These are phyloP conservation scores for Piaya cayana DNA, from an alignment of 2,113 vertebrate species.

Conservation along the genomic window DNA sequence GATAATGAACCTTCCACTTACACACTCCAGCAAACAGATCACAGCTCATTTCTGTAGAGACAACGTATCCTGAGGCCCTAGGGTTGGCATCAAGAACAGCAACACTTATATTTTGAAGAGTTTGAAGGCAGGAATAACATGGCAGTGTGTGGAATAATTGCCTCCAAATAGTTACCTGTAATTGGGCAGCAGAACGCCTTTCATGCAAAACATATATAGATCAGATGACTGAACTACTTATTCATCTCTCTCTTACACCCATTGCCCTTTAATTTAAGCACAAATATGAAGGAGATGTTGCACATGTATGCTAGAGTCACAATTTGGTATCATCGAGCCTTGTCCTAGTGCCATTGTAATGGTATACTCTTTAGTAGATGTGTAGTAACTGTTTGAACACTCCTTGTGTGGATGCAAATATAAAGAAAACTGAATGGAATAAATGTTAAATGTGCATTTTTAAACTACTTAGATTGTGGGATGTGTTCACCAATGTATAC, in stretches of 20 bases:
- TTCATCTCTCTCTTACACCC: background rate
- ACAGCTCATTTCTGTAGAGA: background rate
- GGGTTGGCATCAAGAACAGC: background rate
- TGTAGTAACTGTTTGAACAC: background rate
- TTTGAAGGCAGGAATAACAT: background rate
- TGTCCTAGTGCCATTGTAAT: background rate
- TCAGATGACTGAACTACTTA: background rate
- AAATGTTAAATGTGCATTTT: background rate
- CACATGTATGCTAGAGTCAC: background rate
- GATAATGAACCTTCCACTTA: background rate
- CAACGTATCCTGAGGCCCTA: background rate
- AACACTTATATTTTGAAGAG: background rate
- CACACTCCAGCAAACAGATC: background rate
- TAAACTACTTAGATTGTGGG: background rate
- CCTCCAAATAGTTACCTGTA: background rate
- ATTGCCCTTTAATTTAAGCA: background rate
- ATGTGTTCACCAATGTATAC: background rate
- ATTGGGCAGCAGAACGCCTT: background rate
- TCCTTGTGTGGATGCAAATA: background rate
- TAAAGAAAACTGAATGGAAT: background rate
- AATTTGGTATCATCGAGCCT: background rate
- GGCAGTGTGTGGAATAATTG: background rate
- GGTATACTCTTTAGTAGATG: background rate
- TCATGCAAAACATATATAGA: background rate
- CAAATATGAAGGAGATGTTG: background rate